A percentile compares a stretch with the other conserved stretches of the same genome.
These are phyloP conservation scores for Psittacula derbiana DNA, from an alignment of 2,797 vertebrate species.

Conservation along the genomic window DNA sequence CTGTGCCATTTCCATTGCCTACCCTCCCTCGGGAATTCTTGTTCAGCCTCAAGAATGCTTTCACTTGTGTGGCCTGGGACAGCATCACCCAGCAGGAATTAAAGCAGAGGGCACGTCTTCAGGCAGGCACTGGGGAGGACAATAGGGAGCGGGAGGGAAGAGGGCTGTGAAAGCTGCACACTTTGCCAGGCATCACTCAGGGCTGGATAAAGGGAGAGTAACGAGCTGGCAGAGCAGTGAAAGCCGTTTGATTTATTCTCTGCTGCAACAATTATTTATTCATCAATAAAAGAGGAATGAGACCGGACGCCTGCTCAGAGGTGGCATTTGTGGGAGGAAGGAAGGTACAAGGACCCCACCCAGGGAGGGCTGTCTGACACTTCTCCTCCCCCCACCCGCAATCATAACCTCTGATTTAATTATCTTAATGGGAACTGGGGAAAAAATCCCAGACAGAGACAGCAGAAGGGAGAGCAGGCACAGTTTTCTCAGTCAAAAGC, in stretches of 20 bases:
- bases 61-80: conserved; percentile 1
- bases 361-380: not conserved
- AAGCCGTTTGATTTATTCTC: not conserved
- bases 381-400: not conserved
- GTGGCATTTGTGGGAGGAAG: conserved; percentile 23
- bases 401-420: conserved; percentile 16
- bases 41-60: not conserved
- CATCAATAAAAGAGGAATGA: not conserved
- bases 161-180: not conserved
- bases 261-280: not conserved
- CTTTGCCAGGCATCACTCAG: not conserved
- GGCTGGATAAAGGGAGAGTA: not conserved
- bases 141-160: not conserved
- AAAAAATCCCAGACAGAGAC: not conserved
- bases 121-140: not conserved
- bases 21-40: not conserved
- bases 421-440: not conserved
- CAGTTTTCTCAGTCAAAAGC: not conserved
- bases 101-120: not conserved
- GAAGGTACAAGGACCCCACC: conserved; percentile 8
- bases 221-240: not conserved
- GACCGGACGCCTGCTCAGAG: conserved; percentile 4
- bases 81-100: not conserved
- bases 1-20: not conserved
- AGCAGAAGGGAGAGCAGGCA: not conserved